Evolutionary conservation across 2,113 vertebrate genomes (phyloP).

Genomic region (Galemys pyrenaicus): DNA sequence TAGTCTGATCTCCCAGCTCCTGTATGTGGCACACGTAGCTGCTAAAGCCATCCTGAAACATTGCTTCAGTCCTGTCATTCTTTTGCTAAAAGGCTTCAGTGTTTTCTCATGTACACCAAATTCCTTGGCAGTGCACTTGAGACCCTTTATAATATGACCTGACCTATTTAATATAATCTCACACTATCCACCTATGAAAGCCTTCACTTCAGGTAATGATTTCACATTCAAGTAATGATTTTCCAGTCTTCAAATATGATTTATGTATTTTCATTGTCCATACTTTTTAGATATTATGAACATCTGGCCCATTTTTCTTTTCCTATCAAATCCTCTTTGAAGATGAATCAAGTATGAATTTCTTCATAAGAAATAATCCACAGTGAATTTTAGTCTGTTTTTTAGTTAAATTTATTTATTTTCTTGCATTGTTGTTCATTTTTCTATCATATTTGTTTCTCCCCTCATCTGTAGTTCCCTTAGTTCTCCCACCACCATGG

Average conservation of each 20-base stretch:
- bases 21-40: rapidly evolving
- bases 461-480: no score
- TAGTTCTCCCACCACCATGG: no score
- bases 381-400: neutral
- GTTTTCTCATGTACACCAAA: neutral
- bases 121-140: neutral
- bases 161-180: neutral
- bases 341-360: neutral
- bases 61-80: neutral
- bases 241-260: neutral
- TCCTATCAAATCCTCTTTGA: neutral
- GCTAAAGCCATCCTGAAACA: neutral
- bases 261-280: neutral
- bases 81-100: neutral
- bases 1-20: neutral
- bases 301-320: neutral
- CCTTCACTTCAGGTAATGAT: neutral
- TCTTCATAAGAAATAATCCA: neutral
- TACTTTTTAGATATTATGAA: neutral
- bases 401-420: no score
- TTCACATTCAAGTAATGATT: neutral
- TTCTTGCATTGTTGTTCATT: no score
- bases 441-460: no score
- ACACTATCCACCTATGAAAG: neutral
- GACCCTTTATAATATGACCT: neutral